phyloP scores from a whole-genome alignment of 37 sponge, comb jelly and placozoan species.

The Oopsacas minuta region DNA sequence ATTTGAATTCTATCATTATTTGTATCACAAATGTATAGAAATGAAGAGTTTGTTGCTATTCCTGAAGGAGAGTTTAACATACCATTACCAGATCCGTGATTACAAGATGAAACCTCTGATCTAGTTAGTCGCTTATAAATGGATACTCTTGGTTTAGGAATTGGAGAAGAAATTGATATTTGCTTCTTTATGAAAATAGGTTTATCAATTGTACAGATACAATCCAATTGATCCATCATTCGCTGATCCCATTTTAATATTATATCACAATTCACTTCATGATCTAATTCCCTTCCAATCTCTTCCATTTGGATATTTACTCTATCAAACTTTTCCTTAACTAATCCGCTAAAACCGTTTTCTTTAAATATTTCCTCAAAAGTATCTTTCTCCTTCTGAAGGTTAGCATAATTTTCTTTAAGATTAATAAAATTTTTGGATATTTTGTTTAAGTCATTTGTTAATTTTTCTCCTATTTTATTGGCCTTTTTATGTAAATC shows the following conservation, averaged over 20 bases:
- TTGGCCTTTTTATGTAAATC: neutral
- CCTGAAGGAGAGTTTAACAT: neutral
- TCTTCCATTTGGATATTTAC: neutral
- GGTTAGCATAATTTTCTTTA: neutral
- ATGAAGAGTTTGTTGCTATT: neutral
- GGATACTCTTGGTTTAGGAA: neutral
- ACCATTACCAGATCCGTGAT: neutral
- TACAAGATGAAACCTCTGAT: neutral
- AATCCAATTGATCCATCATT: neutral
- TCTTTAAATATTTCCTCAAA: neutral
- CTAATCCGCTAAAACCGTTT: neutral
- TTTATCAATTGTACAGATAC: neutral
- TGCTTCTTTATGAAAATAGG: neutral
- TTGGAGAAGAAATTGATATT: neutral
- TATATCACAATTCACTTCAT: neutral
- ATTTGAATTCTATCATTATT: neutral
- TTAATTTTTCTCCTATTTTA: neutral
- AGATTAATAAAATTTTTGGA: neutral
- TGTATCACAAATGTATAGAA: neutral
- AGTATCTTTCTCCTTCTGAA: neutral
- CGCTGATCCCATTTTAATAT: neutral
- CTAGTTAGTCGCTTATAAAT: neutral
- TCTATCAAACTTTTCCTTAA: too few species aligned
- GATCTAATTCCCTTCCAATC: neutral
- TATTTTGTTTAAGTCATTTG: neutral